These are phyloP conservation scores for Diachrysia chrysitis DNA, from an alignment of 2,888 invertebrate species.

Conservation along the genomic window DNA sequence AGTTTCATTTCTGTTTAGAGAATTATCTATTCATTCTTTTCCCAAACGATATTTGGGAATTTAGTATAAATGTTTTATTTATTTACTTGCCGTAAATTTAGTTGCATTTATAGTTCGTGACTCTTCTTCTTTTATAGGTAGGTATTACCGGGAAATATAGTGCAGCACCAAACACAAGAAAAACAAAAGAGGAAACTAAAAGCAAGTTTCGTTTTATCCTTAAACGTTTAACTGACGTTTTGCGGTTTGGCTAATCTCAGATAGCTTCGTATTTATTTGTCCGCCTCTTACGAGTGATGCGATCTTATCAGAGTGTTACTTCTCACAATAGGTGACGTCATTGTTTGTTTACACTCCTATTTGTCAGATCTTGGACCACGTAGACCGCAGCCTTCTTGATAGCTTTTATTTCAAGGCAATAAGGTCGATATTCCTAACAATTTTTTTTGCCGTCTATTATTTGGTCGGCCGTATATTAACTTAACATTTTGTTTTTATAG, in stretches of 20 bases:
- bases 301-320: conserved; percentile 68
- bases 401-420: not conserved
- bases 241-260: conserved; percentile 71
- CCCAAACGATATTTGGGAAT: too few relatives aligned
- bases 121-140: too few relatives aligned
- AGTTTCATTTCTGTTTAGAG: too few relatives aligned
- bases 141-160: too few relatives aligned
- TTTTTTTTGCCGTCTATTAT: too few relatives aligned
- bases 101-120: too few relatives aligned
- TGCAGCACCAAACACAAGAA: conserved; percentile 42
- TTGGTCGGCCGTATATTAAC: not conserved
- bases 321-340: conserved; percentile 49
- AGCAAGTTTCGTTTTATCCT: conserved; percentile 64
- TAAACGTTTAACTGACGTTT: conserved; percentile 72
- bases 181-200: conserved; percentile 61
- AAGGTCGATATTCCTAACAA: not conserved
- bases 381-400: conserved; percentile 16
- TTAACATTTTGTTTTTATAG: not conserved
- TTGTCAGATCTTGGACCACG: conserved; percentile 31
- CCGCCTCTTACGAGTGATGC: conserved; percentile 58
- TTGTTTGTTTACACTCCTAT: conserved; percentile 51
- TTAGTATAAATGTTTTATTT: too few relatives aligned
- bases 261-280: conserved; percentile 83
- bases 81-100: too few relatives aligned
- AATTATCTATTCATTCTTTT: too few relatives aligned